Percentiles rank a stretch among this genome's conserved stretches.
These are phyloP conservation scores for Sitophilus oryzae DNA, from an alignment of 1,140 invertebrate genomes.

Conservation along the genomic window DNA sequence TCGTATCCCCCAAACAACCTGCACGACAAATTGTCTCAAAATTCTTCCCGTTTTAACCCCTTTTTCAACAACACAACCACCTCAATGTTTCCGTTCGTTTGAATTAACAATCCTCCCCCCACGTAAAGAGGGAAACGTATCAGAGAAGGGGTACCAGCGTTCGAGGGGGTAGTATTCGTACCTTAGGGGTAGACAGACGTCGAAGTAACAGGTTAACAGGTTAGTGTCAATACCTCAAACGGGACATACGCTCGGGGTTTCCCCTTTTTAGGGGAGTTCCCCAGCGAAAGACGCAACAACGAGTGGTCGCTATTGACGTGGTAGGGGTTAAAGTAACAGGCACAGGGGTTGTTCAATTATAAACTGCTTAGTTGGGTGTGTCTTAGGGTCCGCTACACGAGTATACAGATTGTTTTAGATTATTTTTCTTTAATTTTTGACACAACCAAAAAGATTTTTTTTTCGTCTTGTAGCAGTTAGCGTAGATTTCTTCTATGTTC, in stretches of 20 bases:
- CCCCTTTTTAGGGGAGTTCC: constrained; percentile 10
- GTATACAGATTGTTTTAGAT: too few relatives aligned
- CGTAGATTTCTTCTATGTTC: too few relatives aligned
- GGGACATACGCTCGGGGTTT: too few relatives aligned
- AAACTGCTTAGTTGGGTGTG: too few relatives aligned
- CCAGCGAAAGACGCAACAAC: constrained; percentile 14
- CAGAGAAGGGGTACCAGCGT: constrained; percentile 15
- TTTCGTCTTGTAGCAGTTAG: too few relatives aligned
- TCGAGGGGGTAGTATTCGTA: too few relatives aligned
- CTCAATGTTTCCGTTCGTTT: constrained; percentile 12
- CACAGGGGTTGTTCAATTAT: too few relatives aligned
- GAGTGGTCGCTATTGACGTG: constrained; percentile 12
- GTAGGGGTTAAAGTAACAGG: constrained; percentile 6
- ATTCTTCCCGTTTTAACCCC: constrained; percentile 13
- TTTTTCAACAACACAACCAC: constrained; percentile 11
- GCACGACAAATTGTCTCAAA: constrained; percentile 13
- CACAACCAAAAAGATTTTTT: too few relatives aligned
- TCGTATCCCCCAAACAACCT: neutral
- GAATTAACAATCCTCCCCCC: too few relatives aligned
- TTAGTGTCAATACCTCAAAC: constrained; percentile 15
- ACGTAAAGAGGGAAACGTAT: constrained; percentile 15
- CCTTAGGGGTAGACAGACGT: too few relatives aligned
- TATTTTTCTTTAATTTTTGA: too few relatives aligned
- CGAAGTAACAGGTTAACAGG: constrained; percentile 17
- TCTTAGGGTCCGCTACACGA: too few relatives aligned